These are phyloP conservation scores for Pentalonia nigronervosa DNA, from an alignment of 1,140 invertebrate genomes.

Conservation along the genomic window DNA sequence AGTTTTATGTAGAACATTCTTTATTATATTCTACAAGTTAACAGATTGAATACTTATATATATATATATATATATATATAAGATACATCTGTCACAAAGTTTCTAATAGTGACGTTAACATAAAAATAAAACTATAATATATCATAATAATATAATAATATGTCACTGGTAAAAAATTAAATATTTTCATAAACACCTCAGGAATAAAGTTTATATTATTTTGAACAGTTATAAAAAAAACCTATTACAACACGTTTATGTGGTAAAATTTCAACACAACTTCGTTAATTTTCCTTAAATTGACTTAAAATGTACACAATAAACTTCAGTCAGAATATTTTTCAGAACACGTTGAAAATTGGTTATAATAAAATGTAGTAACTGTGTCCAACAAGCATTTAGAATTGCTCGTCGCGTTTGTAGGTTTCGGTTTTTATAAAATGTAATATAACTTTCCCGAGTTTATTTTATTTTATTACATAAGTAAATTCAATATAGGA, in stretches of 20 bases:
- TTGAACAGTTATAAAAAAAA: neutral
- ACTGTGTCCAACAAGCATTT: neutral
- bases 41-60: neutral
- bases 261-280: neutral
- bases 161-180: neutral
- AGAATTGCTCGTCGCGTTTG: neutral
- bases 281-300: neutral
- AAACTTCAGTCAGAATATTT: neutral
- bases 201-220: neutral
- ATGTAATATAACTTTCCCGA: neutral
- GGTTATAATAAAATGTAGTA: neutral
- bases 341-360: neutral
- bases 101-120: neutral
- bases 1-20: neutral
- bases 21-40: neutral
- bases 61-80: too few relatives aligned
- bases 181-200: neutral
- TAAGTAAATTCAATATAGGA: conserved; percentile 2
- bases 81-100: neutral
- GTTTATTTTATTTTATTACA: conserved; percentile 7
- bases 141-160: neutral
- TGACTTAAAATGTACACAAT: neutral
- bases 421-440: neutral
- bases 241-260: neutral
- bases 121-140: neutral